Evolutionary conservation across 2,113 vertebrate genomes (phyloP).

Genomic region (Epinephelus fuscoguttatus): DNA sequence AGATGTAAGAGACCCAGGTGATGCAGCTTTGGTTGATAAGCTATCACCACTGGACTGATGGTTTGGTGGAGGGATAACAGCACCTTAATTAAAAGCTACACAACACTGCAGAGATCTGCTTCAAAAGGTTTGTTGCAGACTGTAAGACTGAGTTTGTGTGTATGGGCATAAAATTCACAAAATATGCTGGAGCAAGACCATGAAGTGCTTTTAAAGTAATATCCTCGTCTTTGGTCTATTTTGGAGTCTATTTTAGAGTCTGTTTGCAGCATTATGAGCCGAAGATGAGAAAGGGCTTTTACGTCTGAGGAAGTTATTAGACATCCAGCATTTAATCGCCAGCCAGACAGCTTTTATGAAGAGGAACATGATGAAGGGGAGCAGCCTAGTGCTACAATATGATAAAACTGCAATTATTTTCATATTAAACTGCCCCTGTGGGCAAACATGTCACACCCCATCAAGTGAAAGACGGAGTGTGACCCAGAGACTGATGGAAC

Average conservation of each 20-base stretch:
- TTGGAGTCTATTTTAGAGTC: background rate
- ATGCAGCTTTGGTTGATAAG: background rate
- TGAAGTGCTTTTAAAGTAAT: background rate
- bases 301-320: conserved; percentile 16
- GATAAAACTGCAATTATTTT: conserved; percentile 25
- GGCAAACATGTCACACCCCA: conserved; percentile 31
- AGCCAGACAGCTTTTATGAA: conserved; percentile 28
- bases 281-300: conserved; percentile 6
- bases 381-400: background rate
- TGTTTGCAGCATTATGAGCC: background rate
- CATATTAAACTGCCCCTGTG: conserved; percentile 22
- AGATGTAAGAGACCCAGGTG: background rate
- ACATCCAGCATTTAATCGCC: conserved; percentile 23
- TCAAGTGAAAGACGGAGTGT: conserved; percentile 33
- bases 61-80: background rate
- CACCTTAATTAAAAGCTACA: background rate
- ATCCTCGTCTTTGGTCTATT: background rate
- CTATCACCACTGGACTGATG: background rate
- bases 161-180: background rate
- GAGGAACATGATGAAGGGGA: conserved; percentile 32
- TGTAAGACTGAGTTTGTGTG: background rate
- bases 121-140: background rate
- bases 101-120: background rate
- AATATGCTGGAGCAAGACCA: background rate
- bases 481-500: conserved; percentile 23